phyloP scores from a whole-genome alignment of 1,140 invertebrate genomes.

The Eumeta japonica region DNA sequence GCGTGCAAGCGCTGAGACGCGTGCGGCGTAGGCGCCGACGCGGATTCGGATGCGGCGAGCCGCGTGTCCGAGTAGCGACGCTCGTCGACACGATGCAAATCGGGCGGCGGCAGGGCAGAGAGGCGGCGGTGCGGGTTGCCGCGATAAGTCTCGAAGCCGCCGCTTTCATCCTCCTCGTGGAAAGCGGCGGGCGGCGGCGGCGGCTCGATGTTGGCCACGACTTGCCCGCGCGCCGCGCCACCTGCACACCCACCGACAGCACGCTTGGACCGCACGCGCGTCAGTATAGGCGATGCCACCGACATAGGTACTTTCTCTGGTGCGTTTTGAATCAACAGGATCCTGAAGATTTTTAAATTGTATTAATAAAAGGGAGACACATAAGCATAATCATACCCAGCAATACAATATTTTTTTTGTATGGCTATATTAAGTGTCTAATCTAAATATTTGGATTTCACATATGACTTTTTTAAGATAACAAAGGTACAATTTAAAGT shows the following conservation, averaged over 20 bases:
- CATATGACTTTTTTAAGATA: too few relatives aligned
- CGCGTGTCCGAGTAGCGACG: slow-evolving; percentile 54
- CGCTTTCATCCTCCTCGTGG: slow-evolving; percentile 55
- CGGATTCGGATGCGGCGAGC: slow-evolving; percentile 16
- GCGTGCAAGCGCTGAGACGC: too few relatives aligned
- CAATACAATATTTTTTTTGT: too few relatives aligned
- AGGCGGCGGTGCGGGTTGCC: slow-evolving; percentile 38
- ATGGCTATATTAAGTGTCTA: too few relatives aligned
- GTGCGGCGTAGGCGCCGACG: slow-evolving; percentile 9
- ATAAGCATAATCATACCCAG: neutral
- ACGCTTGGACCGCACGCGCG: slow-evolving; percentile 27
- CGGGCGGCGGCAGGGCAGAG: slow-evolving; percentile 24
- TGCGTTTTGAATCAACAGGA: slow-evolving; percentile 88
- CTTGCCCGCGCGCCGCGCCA: slow-evolving; percentile 29
- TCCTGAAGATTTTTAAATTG: slow-evolving; percentile 62
- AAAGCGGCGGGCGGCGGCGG: slow-evolving; percentile 33
- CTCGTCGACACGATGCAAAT: slow-evolving; percentile 29
- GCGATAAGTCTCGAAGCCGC: slow-evolving; percentile 48
- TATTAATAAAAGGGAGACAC: neutral
- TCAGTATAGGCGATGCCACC: slow-evolving; percentile 56
- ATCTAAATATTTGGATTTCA: too few relatives aligned
- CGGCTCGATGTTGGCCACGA: slow-evolving; percentile 64
- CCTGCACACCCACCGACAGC: slow-evolving; percentile 38
- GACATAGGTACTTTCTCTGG: slow-evolving; percentile 69
- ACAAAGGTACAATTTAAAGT: too few relatives aligned